Conservation (phyloP, 2,797 vertebrate genomes). For the Aeoliscus strigatus region DNA sequence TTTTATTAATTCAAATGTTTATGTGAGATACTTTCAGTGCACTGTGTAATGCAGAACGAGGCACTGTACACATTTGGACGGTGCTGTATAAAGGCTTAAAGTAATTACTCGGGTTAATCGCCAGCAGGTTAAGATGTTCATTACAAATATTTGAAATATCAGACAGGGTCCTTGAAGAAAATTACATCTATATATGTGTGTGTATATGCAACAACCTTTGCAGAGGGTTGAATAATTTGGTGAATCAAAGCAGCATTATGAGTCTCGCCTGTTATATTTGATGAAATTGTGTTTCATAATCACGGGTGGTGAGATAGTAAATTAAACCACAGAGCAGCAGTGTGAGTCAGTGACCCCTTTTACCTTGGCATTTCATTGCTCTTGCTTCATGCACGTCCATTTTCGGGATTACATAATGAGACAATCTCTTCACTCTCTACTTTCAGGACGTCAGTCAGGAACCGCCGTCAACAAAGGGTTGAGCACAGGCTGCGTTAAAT, state of each 20-base stretch:
- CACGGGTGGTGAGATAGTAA: slow-evolving; percentile 30
- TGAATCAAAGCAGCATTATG: slow-evolving; percentile 41
- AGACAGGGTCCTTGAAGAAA: too few relatives aligned
- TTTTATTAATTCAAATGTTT: too few relatives aligned
- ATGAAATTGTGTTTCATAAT: slow-evolving; percentile 55
- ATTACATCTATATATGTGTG: slow-evolving; percentile 3
- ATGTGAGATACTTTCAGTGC: too few relatives aligned
- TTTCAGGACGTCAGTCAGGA: slow-evolving; percentile 24
- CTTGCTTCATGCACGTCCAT: slow-evolving; percentile 21
- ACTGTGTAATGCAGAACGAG: too few relatives aligned
- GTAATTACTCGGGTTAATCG: too few relatives aligned
- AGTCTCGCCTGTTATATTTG: slow-evolving; percentile 31
- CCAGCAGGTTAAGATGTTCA: too few relatives aligned
- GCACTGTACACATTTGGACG: too few relatives aligned
- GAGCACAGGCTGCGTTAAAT: slow-evolving; percentile 43
- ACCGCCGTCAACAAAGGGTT: slow-evolving; percentile 21
- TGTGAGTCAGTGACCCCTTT: slow-evolving; percentile 33
- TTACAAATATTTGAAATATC: too few relatives aligned
- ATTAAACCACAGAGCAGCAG: slow-evolving; percentile 39
- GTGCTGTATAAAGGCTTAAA: too few relatives aligned
- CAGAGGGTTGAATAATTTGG: slow-evolving; percentile 43
- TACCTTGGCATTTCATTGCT: slow-evolving; percentile 34
- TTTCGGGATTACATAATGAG: slow-evolving; percentile 29
- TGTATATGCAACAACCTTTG: slow-evolving; percentile 3
- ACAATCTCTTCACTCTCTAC: slow-evolving; percentile 23